Evolutionary conservation across 1,140 invertebrate species (phyloP), one percentile per base, ranked within the genome.

Genomic region (Pteromalus puparum): DNA sequence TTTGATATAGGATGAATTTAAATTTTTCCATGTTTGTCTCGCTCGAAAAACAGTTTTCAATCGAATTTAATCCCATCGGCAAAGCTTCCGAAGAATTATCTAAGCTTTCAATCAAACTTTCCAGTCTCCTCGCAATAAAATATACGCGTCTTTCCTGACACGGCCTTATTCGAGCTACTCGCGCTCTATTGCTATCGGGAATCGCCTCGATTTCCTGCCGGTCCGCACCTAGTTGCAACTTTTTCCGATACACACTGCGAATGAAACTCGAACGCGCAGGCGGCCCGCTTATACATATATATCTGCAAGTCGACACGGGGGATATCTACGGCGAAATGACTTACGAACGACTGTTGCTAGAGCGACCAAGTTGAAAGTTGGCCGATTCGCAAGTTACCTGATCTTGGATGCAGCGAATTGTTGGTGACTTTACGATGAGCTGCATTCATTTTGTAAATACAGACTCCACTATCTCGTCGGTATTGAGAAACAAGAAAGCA

Each of bases 171-270:
- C 53, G 5, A 48, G 38, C 46, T 15, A 2, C 15, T n/a, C 21
- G 53, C 53, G 18, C 53, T 21, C 53, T 61, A 7, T 21, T 21
- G 18, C 53, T 61, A n/a, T 61, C 53, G 15, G 53, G 18, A n/a
- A 61, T 61, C 18, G 18, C 53, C 53, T 61, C 53, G 18, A 61
- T 61, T 61, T 61, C 53, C 53, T 61, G 48, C 48, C 48, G 48
- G 48, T 53, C 48, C 48, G 48, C 13, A 15, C 18, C 15, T 21
- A 81, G 26, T 73, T 70, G 46, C 67, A 75, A 82, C 48, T 74
- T 82, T 82, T 67, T 53, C 53, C 72, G n/a, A 82, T 82, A 82
- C 73, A 75, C 28, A 48, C 42, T 26, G 21, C 28, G 67, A 70
- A 70, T n/a, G 53, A 61, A 61, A 61, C 53, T 4, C 48, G 13